A percentile compares a stretch with the other conserved stretches of the same genome.
Evolutionary conservation across 1,140 invertebrate species (phyloP).

Genomic region (Heliconius hewitsoni): DNA sequence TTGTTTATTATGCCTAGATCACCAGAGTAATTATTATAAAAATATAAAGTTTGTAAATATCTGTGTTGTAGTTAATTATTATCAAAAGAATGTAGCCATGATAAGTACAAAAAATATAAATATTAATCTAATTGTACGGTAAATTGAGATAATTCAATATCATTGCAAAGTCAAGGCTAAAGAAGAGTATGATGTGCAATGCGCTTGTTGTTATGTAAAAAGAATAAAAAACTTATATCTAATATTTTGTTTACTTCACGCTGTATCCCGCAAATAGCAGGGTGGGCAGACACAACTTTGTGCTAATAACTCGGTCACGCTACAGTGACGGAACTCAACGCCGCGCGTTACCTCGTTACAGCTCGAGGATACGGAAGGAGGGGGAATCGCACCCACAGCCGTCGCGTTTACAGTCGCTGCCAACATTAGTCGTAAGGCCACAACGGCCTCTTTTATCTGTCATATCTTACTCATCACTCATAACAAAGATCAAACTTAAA

Average conservation of each 20-base stretch:
- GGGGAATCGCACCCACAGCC: no score
- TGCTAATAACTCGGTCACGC: no score
- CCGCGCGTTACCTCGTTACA: no score
- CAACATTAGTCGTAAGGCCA: no score
- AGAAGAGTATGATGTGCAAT: conserved; percentile 6
- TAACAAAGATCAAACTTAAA: background rate
- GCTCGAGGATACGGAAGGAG: no score
- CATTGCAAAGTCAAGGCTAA: conserved; percentile 34
- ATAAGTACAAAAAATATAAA: background rate
- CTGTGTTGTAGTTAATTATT: background rate
- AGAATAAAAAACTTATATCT: background rate
- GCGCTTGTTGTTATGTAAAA: background rate
- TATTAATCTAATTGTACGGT: conserved; percentile 2
- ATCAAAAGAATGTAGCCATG: background rate
- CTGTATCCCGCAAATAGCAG: no score
- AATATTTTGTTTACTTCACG: no score
- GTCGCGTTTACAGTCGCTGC: no score
- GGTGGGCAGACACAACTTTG: no score
- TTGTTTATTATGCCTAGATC: background rate
- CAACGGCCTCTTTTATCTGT: no score
- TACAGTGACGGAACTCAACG: no score
- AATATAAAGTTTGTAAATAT: background rate
- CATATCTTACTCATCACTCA: background rate
- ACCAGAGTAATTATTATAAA: background rate
- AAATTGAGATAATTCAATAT: conserved; percentile 24